Percentiles rank a stretch among this genome's conserved stretches.
These are phyloP conservation scores for Allophyes oxyacanthae DNA, from an alignment of 2,888 invertebrate genomes.

Conservation along the genomic window DNA sequence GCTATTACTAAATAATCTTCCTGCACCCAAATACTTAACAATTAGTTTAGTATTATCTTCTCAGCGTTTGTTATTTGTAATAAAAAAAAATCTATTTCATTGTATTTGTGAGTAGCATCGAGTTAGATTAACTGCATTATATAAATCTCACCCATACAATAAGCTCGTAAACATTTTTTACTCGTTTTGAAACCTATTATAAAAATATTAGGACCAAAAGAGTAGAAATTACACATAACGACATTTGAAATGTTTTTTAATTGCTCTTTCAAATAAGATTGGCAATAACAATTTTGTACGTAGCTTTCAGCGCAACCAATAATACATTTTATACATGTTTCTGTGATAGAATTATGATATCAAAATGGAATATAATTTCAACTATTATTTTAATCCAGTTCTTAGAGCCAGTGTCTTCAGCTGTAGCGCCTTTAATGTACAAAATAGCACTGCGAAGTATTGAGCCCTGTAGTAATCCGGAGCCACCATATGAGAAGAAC, in stretches of 20 bases:
- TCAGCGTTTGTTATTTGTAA: too few species aligned
- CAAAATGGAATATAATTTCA: conserved; percentile 16
- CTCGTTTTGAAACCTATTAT: conserved; percentile 27
- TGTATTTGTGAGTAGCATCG: too few species aligned
- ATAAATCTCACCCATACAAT: too few species aligned
- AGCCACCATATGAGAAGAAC: conserved; percentile 54
- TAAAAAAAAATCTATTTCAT: too few species aligned
- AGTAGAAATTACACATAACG: conserved; percentile 26
- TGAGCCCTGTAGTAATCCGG: conserved; percentile 49
- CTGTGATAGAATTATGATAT: conserved; percentile 25
- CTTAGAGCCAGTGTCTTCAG: conserved; percentile 16
- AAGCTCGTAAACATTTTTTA: conserved; percentile 4
- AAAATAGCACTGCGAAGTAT: conserved; percentile 47
- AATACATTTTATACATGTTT: conserved; percentile 15
- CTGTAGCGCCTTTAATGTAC: conserved; percentile 12
- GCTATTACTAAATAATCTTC: too few species aligned
- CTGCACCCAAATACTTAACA: too few species aligned
- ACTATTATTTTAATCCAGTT: conserved; percentile 12
- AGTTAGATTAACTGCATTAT: too few species aligned
- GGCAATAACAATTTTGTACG: conserved; percentile 8
- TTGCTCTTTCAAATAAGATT: conserved; percentile 13
- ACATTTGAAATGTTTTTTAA: conserved; percentile 40
- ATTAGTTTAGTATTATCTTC: too few species aligned
- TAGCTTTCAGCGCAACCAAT: not conserved
- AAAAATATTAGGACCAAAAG: conserved; percentile 29